A percentile compares a stretch with the other conserved stretches of the same genome.
Evolutionary conservation across 2,888 invertebrate genomes (phyloP).

Genomic region (Pardosa pseudoannulata): DNA sequence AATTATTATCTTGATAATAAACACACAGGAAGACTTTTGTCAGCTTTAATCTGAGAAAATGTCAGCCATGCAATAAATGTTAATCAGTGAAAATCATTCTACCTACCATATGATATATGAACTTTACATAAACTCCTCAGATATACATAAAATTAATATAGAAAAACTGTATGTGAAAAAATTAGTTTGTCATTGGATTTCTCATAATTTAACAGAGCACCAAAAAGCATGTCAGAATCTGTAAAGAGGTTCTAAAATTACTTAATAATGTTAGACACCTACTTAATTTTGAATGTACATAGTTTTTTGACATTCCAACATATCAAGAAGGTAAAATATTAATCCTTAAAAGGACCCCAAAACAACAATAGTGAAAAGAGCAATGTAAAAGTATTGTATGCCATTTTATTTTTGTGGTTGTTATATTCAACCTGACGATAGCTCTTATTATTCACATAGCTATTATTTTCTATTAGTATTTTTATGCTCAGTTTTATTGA

Average conservation of each 20-base stretch:
- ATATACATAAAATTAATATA: constrained; percentile 1
- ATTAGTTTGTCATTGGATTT: constrained; percentile 18
- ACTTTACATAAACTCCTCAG: too few species aligned
- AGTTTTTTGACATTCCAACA: too few species aligned
- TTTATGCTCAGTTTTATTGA: too few species aligned
- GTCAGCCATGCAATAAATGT: not conserved
- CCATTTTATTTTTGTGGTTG: constrained; percentile 27
- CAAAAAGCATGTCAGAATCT: constrained; percentile 31
- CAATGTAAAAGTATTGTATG: constrained; percentile 13
- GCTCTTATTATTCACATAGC: not conserved
- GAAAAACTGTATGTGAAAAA: constrained; percentile 34
- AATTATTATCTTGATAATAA: not conserved
- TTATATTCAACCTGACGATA: not conserved
- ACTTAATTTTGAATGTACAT: not conserved
- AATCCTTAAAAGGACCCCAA: constrained; percentile 27
- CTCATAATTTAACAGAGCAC: constrained; percentile 15
- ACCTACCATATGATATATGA: too few species aligned
- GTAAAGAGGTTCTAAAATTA: constrained; percentile 22
- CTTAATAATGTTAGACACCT: constrained; percentile 6
- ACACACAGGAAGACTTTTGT: not conserved
- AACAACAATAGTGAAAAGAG: constrained; percentile 22
- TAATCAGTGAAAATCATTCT: constrained; percentile 4
- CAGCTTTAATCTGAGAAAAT: not conserved
- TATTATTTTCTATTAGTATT: not conserved
- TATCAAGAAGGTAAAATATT: constrained; percentile 18